A percentile compares a stretch with the other conserved stretches of the same genome.
phyloP scores from a whole-genome alignment of 2,113 vertebrate genomes.

The Lichenostomus cassidix region DNA sequence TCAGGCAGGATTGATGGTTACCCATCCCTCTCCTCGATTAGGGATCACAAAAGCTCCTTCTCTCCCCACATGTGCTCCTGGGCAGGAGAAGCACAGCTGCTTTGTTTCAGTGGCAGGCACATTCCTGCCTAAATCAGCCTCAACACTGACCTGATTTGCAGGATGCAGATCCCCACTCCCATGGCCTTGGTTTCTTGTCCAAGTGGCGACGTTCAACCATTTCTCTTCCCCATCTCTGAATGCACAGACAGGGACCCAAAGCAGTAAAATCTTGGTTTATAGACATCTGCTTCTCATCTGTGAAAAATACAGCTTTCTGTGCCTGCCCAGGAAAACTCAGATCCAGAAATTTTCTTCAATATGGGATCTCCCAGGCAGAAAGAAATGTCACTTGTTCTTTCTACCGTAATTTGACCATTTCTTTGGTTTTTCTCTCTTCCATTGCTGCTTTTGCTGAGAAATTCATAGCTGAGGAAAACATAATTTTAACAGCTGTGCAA shows the following conservation, averaged over 20 bases:
- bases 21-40: not conserved
- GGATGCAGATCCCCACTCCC: not conserved
- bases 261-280: not conserved
- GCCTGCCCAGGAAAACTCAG: not conserved
- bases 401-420: not conserved
- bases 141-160: not conserved
- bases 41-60: not conserved
- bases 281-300: not conserved
- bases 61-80: not conserved
- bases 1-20: slow-evolving; percentile 9
- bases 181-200: not conserved
- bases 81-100: not conserved
- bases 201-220: not conserved
- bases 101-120: not conserved
- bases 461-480: not conserved
- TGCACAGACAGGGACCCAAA: not conserved
- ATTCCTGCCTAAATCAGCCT: not conserved
- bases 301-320: not conserved
- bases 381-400: not conserved
- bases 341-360: not conserved
- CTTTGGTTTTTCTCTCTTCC: not conserved
- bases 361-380: not conserved
- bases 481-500: not conserved
- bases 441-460: not conserved
- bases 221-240: not conserved